Conservation (phyloP, 2,888 invertebrate species). For the Candidula unifasciata region DNA sequence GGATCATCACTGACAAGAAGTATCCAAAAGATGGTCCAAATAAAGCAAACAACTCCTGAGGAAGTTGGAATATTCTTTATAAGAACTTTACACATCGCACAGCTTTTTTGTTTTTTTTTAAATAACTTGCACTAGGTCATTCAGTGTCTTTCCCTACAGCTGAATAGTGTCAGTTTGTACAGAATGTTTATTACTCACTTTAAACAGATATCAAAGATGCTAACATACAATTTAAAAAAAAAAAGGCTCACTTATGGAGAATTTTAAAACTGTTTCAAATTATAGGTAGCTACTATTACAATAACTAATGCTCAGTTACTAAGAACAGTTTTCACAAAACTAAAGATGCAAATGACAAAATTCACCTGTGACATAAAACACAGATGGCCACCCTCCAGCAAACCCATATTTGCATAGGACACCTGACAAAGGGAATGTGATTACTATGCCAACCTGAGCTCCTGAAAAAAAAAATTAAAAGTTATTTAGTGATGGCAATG, state of each 20-base stretch:
- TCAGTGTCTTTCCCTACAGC: too few species aligned
- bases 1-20: constrained; percentile 81
- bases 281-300: background rate
- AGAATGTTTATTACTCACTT: too few species aligned
- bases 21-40: constrained; percentile 79
- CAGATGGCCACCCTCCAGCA: constrained; percentile 82
- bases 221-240: too few species aligned
- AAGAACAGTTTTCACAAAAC: background rate
- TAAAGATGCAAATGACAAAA: background rate
- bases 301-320: background rate
- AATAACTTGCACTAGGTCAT: too few species aligned
- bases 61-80: constrained; percentile 25
- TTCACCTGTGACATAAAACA: constrained; percentile 82
- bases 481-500: background rate
- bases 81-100: background rate
- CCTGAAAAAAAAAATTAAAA: constrained; percentile 77
- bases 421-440: constrained; percentile 82
- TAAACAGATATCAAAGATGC: too few species aligned
- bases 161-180: too few species aligned
- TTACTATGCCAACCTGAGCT: constrained; percentile 89
- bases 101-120: too few species aligned
- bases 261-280: background rate
- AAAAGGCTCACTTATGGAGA: background rate
- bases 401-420: constrained; percentile 81
- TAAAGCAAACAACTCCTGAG: constrained; percentile 77